Evolutionary conservation across 2,797 vertebrate genomes (phyloP), one percentile per base, ranked within the genome.

Genomic region (Gephyroberyx darwinii): DNA sequence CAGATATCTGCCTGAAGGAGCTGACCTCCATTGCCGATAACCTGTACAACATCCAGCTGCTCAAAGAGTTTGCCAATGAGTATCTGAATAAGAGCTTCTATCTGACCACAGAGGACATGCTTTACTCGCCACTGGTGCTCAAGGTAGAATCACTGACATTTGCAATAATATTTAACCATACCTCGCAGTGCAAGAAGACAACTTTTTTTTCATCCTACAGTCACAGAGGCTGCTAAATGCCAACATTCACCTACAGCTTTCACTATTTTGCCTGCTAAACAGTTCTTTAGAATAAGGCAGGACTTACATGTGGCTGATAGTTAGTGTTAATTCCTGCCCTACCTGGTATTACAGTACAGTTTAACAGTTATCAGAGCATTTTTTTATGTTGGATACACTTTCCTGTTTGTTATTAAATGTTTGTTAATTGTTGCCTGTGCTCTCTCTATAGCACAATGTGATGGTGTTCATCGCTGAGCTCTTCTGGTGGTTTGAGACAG

Each of bases 401-500:
- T 26, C 26, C 26, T 26, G 26, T n/a, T n/a, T n/a, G n/a, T n/a
- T n/a, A n/a, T n/a, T n/a, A n/a, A n/a, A n/a, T n/a, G n/a, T n/a
- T n/a, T 43, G 26, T 61, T 31, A 48, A 19, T 8, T 47, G 1
- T 0, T 58, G 45, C 9, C 47, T 63, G 1, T 71, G n/a, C 22
- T 78, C 37, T 75, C 17, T 79, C 4, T 33, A 9, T 70, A 99
- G 98, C 96, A 97, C 20, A 99, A 99, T 0, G 90, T 99, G 6
- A 99, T 99, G 96, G 98, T 97, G 37, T 99, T 99, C 70, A 97
- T 99, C 20, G 98, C 98, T 1, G 98, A 99, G 55, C 96, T 99
- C 45, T 99, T 99, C 91, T 99, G 98, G 98, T 99, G 98, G 97
- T 98, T 99, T 89, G 98, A 99, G 88, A 97, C 96, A 0, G 96